Evolutionary conservation across 1,140 invertebrate genomes (phyloP).

Genomic region (Sarcophaga peregrina): DNA sequence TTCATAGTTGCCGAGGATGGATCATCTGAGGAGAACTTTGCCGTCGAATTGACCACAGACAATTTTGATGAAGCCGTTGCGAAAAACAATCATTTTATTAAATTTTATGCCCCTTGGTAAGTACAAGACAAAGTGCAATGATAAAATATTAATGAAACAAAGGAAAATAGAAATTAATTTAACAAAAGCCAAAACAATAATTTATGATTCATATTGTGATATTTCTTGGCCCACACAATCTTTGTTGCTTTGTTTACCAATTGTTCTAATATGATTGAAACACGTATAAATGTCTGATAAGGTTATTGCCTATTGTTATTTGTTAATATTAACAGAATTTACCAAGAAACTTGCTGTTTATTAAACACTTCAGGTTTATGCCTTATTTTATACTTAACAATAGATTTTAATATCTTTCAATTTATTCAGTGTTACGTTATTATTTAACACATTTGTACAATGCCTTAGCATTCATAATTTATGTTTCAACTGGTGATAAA

Average conservation of each 20-base stretch:
- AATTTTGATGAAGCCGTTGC: constrained; percentile 76
- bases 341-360: no score
- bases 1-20: neutral
- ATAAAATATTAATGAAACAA: neutral
- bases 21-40: constrained; percentile 40
- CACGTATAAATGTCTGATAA: neutral
- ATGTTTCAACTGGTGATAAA: no score
- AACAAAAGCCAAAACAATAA: constrained; percentile 3
- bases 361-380: no score
- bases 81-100: constrained; percentile 76
- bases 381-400: no score
- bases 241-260: neutral
- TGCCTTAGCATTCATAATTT: no score
- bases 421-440: no score
- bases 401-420: no score
- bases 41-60: constrained; percentile 66
- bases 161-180: neutral
- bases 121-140: constrained; percentile 43
- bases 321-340: no score
- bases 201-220: neutral
- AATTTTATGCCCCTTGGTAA: constrained; percentile 84
- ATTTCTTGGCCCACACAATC: neutral
- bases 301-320: no score
- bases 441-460: no score
- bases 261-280: neutral